Base-by-base conservation (phyloP, 2,113 vertebrate species). In the Equus quagga region DNA sequence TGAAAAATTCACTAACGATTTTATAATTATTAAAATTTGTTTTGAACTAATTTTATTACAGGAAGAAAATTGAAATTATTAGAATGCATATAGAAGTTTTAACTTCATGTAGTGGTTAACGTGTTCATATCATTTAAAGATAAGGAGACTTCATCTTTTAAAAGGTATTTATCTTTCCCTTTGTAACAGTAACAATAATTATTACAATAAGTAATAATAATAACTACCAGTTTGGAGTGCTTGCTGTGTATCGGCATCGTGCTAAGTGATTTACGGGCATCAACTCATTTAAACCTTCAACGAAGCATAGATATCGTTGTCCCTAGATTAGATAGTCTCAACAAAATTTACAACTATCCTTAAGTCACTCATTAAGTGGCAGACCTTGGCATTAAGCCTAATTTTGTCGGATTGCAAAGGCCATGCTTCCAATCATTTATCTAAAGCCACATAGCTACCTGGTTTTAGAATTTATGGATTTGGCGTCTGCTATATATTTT, bases 1-100 rank as follows among this genome's bases (percentile, higher is more conserved):
- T 41, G 58, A 89, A 80, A 85, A 91, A 73, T 24, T 19, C 36
- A 54, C 62, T 78, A 33, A 51, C 49, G n/a, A 44, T 87, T 72
- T 92, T 93, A 49, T 31, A 76, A 83, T 83, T 65, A 65, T 72
- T 84, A 67, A 65, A 84, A 21, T 79, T 95, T 60, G 3, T 75
- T 85, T 85, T 44, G 72, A 96, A 44, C 33, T 76, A 51, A 56
- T 86, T 87, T 95, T 79, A 93, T 91, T 90, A 86, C 1, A n/a
- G 8, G 18, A 78, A 78, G 82, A 69, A 31, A 15, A 36, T 65
- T 46, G 56, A 65, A 60, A 51, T 54, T 67, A 11, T 56, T 76
- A 67, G 41, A 44, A 83, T 83, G 86, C 9, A 31, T 62, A 8
- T 46, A 36, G 46, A 73, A 33, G 72, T 79, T 88, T 87, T 73